Base-by-base conservation (phyloP, 2,113 vertebrate genomes). In the Cynoglossus semilaevis region DNA sequence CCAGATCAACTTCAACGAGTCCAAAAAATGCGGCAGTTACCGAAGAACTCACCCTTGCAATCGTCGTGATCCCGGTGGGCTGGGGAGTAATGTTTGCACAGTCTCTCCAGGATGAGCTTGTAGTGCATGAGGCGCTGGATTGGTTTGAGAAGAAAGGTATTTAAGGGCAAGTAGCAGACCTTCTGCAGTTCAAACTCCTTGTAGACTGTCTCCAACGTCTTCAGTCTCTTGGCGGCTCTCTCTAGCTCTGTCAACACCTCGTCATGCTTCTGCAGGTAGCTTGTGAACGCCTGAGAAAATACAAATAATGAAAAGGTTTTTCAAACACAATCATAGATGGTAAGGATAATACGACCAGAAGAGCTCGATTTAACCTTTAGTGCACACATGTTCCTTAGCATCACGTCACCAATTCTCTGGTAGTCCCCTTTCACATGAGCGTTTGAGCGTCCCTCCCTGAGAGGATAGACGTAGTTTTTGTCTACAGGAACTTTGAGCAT, bases 161-260 rank as follows among this genome's bases (percentile, higher is more conserved):
- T 95, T 68, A 98, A 93, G 0, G 97, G 97, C 80, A 98, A 79
- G 84, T 98, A 97, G 90, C 97, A 98, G 53, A 98, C 95, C 56
- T 95, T 96, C 92, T 98, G 96, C 59, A 95, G 92, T 75, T 99
- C 97, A 47, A 98, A 98, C 75, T 96, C 95, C 63, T 91, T 94
- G 83, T 92, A 97, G 46, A 94, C 93, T 0, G 81, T 86, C 87
- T 96, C 95, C 63, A 98, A 90, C 82, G 92, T 97, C 84, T 91
- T 93, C 16, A 91, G 84, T 13, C 85, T 82, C 62, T 89, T 93
- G 5, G 92, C 91, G 37, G 94, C 92, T 72, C 93, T 94, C 83
- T 97, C 96, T 88, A 97, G 88, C 72, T 95, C 94, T 0, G 91
- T 92, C 63, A 97, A 74, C 49, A 96, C 92, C 78, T 97, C 91